Percentiles rank a stretch among this genome's conserved stretches.
Evolutionary conservation across 2,888 invertebrate species (phyloP).

Genomic region (Prosopocoilus inquinatus): DNA sequence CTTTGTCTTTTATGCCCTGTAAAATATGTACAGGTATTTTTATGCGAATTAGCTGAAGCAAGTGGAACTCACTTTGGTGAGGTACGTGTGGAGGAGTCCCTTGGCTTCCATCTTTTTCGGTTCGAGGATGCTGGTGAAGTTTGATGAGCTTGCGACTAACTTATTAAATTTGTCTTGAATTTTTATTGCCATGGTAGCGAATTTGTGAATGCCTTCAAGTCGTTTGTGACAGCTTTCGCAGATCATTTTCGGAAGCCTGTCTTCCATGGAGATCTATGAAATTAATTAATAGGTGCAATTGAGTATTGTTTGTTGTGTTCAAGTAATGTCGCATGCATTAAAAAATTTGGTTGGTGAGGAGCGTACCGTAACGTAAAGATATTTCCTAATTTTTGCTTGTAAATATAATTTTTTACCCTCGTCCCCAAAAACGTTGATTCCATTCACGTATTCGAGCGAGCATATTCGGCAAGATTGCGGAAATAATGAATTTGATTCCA

Average conservation of each 20-base stretch:
- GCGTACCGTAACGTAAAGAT: conserved; percentile 65
- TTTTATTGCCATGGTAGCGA: conserved; percentile 64
- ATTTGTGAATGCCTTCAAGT: conserved; percentile 65
- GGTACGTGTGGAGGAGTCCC: conserved; percentile 55
- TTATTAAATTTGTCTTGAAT: conserved; percentile 61
- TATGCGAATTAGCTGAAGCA: not conserved
- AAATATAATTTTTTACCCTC: conserved; percentile 65
- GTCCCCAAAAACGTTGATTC: conserved; percentile 63
- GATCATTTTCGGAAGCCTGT: conserved; percentile 67
- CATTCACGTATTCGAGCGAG: conserved; percentile 59
- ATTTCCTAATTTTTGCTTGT: conserved; percentile 66
- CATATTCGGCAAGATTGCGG: conserved; percentile 61
- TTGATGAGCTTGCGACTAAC: conserved; percentile 34
- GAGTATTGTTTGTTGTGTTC: not conserved
- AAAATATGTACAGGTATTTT: not conserved
- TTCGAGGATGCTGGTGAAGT: conserved; percentile 37
- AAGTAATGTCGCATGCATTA: not conserved
- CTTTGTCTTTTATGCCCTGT: conserved; percentile 38
- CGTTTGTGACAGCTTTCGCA: conserved; percentile 64
- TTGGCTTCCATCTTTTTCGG: conserved; percentile 51
- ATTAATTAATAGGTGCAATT: not conserved
- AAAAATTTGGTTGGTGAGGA: conserved; percentile 2
- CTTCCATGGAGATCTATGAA: conserved; percentile 62
- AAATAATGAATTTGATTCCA: conserved; percentile 37
- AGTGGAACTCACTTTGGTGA: conserved; percentile 51